Evolutionary conservation across 2,113 vertebrate genomes (phyloP).

Genomic region (Nycticebus coucang): DNA sequence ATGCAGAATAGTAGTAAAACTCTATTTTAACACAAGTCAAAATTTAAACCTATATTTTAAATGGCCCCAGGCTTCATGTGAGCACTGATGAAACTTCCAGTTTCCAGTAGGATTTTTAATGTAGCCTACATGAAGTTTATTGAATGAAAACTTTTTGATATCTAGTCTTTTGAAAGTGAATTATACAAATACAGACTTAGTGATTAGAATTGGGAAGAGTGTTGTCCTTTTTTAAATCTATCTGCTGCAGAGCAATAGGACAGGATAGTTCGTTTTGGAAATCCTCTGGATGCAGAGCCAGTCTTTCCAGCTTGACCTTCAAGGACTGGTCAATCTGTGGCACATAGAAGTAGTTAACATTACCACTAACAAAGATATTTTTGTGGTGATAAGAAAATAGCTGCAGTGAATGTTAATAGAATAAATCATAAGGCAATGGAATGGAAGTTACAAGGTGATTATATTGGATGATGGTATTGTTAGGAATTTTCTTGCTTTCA

Average conservation of each 20-base stretch:
- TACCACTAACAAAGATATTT: not conserved
- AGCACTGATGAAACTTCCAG: conserved; percentile 24
- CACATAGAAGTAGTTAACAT: not conserved
- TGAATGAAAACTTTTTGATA: conserved; percentile 26
- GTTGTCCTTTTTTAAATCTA: not conserved
- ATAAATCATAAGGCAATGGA: not conserved
- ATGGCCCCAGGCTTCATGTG: not conserved
- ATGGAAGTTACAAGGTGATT: too few relatives aligned
- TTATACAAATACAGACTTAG: not conserved
- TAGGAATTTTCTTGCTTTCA: conserved; percentile 8
- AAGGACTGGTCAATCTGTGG: not conserved
- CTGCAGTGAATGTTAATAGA: not conserved
- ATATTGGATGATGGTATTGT: not conserved
- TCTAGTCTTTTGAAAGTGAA: conserved; percentile 21
- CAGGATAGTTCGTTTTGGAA: not conserved
- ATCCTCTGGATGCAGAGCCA: not conserved
- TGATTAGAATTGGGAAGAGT: not conserved
- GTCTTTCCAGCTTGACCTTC: not conserved
- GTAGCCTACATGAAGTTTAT: not conserved
- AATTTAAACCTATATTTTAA: conserved; percentile 46
- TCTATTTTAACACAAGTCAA: conserved; percentile 41
- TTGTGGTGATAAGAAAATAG: not conserved
- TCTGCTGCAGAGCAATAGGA: not conserved
- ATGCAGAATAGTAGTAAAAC: not conserved
- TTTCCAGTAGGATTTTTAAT: conserved; percentile 37